A percentile compares a stretch with the other conserved stretches of the same genome.
Conservation (phyloP, 2,113 vertebrate species). For the Calypte anna region DNA sequence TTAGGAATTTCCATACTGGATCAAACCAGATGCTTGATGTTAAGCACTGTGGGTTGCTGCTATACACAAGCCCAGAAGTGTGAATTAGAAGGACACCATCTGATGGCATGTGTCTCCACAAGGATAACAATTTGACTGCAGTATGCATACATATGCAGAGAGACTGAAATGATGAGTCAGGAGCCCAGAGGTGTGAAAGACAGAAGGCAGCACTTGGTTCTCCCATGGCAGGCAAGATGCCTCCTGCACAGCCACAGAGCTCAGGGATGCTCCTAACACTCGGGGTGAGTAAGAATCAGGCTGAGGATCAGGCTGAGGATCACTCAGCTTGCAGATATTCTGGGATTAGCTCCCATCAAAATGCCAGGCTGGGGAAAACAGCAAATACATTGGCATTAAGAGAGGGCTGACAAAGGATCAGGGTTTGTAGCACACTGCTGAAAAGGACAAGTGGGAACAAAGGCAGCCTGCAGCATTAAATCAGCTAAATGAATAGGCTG, state of each 20-base stretch:
- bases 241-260: neutral
- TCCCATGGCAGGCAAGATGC: conserved; percentile 38
- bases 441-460: conserved; percentile 9
- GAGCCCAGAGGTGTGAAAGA: conserved; percentile 53
- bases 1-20: conserved; percentile 14
- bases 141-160: conserved; percentile 58
- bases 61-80: neutral
- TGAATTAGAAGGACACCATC: conserved; percentile 13
- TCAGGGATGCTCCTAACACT: conserved; percentile 22
- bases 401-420: conserved; percentile 55
- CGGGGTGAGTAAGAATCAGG: neutral
- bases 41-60: neutral
- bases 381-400: conserved; percentile 51
- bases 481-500: conserved; percentile 28
- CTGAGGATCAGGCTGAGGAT: neutral
- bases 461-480: conserved; percentile 3
- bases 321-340: conserved; percentile 38
- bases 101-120: neutral
- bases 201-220: conserved; percentile 53
- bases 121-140: conserved; percentile 30
- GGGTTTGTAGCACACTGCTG: conserved; percentile 25
- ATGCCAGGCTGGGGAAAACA: conserved; percentile 39
- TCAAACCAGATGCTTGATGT: conserved; percentile 15
- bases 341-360: conserved; percentile 45
- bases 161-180: conserved; percentile 57